Evolutionary conservation across 2,113 vertebrate genomes (phyloP).

Genomic region (Xenotilapia longispinis): DNA sequence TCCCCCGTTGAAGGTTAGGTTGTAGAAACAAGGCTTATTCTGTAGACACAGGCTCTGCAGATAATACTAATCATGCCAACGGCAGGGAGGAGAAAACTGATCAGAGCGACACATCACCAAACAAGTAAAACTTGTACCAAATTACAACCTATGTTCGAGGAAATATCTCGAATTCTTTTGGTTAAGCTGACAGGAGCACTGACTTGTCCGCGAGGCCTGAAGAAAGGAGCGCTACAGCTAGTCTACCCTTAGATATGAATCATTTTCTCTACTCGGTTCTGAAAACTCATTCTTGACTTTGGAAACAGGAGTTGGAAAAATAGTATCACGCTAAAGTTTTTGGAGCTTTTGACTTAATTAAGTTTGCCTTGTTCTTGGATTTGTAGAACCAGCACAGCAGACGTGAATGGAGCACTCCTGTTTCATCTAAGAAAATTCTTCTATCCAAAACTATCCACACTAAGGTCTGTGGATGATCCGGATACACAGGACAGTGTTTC

Average conservation of each 20-base stretch:
- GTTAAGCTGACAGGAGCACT: not conserved
- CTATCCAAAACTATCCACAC: not conserved
- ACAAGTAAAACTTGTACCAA: not conserved
- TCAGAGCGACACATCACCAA: not conserved
- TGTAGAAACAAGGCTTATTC: not conserved
- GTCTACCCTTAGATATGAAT: not conserved
- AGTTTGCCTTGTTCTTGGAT: not conserved
- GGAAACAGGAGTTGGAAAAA: not conserved
- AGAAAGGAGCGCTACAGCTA: not conserved
- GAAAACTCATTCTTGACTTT: not conserved
- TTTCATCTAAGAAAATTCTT: not conserved
- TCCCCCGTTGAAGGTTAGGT: not conserved
- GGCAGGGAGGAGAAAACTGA: not conserved
- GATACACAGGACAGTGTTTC: not conserved
- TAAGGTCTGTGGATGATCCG: not conserved
- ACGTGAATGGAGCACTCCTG: fast-evolving
- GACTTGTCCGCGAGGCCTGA: not conserved
- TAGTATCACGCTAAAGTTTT: not conserved
- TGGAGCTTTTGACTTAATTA: not conserved
- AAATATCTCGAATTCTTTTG: not conserved
- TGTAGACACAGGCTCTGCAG: not conserved
- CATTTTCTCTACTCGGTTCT: fast-evolving
- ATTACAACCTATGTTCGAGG: not conserved
- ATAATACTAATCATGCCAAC: not conserved
- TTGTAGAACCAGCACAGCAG: not conserved